Evolutionary conservation across 2,888 invertebrate genomes (phyloP), one percentile per base, ranked within the genome.

Genomic region (Drosophila picticornis): DNA sequence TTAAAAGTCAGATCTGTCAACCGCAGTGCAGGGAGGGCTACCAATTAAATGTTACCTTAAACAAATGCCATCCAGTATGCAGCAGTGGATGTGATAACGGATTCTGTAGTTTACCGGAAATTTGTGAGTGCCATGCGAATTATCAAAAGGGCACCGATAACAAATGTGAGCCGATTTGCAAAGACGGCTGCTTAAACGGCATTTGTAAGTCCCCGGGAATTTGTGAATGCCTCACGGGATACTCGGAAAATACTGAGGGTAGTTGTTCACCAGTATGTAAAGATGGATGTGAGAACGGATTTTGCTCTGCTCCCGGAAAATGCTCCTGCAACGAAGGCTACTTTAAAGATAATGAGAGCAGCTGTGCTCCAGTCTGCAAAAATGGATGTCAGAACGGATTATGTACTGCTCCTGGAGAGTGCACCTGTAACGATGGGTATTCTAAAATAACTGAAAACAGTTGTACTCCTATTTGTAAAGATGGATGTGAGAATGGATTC

Each of bases 211-310:
- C 94, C 0, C 96, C 96, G 0, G 95, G 95, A 90, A 94, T 95
- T 81, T 96, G 96, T 85, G 94, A 95, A 56, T 96, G 96, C 81
- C 95, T 95, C 72, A 92, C 94, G 1, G 96, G 96, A 29, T 64
- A 74, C 6, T 2, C 38, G 1, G 29, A 58, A 50, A 50, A 36
- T 13, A 46, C 31, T 13, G 1, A 9, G 46, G 25, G 7, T 16
- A 46, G 16, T 16, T 46, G 46, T 46, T 25, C 22, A 16, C 46
- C 46, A 13, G 2, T 16, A 0, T 46, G 46, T 25, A 22, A 16
- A 16, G 3, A 22, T 46, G 22, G 7, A 7, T 46, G 46, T 46
- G 7, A 7, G 22, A 46, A 22, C 22, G 46, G 46, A 46, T 4
- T 16, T 1, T 43, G 43, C 6, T 3, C 43, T 22, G 22, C 43